These are phyloP conservation scores for Masticophis lateralis DNA, from an alignment of 2,797 vertebrate species.

Conservation along the genomic window DNA sequence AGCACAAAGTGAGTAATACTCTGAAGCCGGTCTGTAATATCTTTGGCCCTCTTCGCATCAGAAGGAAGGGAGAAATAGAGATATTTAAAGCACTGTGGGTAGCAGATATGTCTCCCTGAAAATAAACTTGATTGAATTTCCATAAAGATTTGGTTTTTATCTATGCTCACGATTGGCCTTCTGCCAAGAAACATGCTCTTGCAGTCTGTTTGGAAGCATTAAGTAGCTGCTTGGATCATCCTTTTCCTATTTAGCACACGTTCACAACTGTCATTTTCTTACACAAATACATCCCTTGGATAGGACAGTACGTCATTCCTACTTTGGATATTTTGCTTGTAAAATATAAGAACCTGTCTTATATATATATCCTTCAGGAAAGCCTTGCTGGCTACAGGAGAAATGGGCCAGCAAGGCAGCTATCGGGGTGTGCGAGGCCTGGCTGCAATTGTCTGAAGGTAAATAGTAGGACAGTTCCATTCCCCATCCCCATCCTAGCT, in stretches of 20 bases:
- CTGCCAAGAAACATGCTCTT: background rate
- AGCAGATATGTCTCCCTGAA: conserved; percentile 1
- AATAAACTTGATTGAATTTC: background rate
- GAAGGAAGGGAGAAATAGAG: background rate
- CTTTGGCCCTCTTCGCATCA: conserved; percentile 51
- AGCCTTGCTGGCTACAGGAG: too few species aligned
- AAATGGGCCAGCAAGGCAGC: too few species aligned
- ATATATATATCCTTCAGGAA: too few species aligned
- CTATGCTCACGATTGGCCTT: background rate
- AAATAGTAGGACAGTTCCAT: too few species aligned
- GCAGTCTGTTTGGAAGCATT: background rate
- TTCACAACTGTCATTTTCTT: background rate
- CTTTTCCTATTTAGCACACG: background rate
- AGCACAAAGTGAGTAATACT: conserved; percentile 55
- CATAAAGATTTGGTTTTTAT: background rate
- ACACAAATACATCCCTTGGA: background rate
- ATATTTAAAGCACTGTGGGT: background rate
- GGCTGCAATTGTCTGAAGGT: too few species aligned
- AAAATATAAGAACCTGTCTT: background rate
- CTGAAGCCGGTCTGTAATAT: conserved; percentile 43
- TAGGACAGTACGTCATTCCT: background rate
- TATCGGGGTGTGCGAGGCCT: too few species aligned
- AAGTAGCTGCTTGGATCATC: background rate
- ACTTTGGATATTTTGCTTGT: background rate
- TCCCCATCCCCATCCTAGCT: too few species aligned